These are phyloP conservation scores for Eutolmus rufibarbis DNA, from an alignment of 2,888 invertebrate genomes.

Conservation along the genomic window DNA sequence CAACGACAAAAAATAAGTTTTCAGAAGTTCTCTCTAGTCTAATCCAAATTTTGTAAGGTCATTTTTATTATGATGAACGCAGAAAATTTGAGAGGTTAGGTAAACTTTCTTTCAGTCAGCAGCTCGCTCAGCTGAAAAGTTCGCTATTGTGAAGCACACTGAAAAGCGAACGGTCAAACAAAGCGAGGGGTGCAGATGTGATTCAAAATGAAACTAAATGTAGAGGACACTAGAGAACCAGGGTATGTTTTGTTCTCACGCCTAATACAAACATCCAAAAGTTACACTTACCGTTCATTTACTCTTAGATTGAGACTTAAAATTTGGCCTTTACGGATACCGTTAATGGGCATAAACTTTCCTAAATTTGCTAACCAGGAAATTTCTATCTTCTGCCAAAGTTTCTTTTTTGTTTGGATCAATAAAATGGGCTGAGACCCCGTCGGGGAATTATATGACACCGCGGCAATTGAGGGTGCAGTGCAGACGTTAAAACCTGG, in stretches of 20 bases:
- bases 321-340: no score
- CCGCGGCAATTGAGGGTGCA: not conserved
- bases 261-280: not conserved
- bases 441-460: not conserved
- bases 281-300: not conserved
- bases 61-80: not conserved
- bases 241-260: not conserved
- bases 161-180: not conserved
- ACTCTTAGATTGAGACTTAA: not conserved
- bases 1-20: no score
- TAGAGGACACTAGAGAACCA: not conserved
- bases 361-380: no score
- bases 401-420: not conserved
- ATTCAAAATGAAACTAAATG: not conserved
- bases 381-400: not conserved
- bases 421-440: not conserved
- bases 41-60: not conserved
- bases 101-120: not conserved
- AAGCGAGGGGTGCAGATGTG: not conserved
- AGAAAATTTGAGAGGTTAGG: not conserved
- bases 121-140: not conserved
- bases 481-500: not conserved
- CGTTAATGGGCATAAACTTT: no score
- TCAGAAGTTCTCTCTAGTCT: not conserved
- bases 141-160: not conserved